Percentiles rank a stretch among this genome's conserved stretches.
These are phyloP conservation scores for Punctoribates punctum DNA, from an alignment of 2,888 invertebrate species.

Conservation along the genomic window DNA sequence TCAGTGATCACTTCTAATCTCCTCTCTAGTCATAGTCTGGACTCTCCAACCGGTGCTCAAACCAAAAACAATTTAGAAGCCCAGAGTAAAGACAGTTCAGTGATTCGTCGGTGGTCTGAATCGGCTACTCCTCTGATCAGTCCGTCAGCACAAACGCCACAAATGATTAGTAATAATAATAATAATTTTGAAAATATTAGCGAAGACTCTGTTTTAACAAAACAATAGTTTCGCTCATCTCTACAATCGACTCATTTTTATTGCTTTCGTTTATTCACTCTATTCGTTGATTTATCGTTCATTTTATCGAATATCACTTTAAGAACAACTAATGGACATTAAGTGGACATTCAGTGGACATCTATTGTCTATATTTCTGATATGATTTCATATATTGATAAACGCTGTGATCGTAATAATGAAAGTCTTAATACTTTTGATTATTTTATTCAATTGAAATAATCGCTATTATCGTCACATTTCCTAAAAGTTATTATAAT, in stretches of 20 bases:
- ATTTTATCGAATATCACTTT: no score
- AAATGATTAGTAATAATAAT: slow-evolving; percentile 20
- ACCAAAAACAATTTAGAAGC: slow-evolving; percentile 43
- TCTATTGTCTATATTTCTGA: not conserved
- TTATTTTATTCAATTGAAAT: not conserved
- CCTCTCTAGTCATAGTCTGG: slow-evolving; percentile 48
- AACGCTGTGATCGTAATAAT: slow-evolving; percentile 23
- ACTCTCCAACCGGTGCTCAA: slow-evolving; percentile 45
- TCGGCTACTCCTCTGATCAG: slow-evolving; percentile 43
- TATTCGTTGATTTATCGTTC: not conserved
- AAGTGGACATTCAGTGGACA: not conserved
- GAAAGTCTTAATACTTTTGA: not conserved
- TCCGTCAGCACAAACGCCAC: slow-evolving; percentile 4
- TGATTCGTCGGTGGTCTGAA: slow-evolving; percentile 47
- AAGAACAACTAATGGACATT: not conserved
- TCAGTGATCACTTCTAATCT: slow-evolving; percentile 11
- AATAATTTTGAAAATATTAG: not conserved
- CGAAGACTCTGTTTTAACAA: not conserved
- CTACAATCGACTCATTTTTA: not conserved
- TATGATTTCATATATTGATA: slow-evolving; percentile 21
- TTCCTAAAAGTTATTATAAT: not conserved
- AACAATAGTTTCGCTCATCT: not conserved
- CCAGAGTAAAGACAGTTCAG: slow-evolving; percentile 45
- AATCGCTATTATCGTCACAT: not conserved
- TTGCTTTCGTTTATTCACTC: not conserved